Base-by-base conservation (phyloP, 2,113 vertebrate species). In the Drymodes brunneopygia region DNA sequence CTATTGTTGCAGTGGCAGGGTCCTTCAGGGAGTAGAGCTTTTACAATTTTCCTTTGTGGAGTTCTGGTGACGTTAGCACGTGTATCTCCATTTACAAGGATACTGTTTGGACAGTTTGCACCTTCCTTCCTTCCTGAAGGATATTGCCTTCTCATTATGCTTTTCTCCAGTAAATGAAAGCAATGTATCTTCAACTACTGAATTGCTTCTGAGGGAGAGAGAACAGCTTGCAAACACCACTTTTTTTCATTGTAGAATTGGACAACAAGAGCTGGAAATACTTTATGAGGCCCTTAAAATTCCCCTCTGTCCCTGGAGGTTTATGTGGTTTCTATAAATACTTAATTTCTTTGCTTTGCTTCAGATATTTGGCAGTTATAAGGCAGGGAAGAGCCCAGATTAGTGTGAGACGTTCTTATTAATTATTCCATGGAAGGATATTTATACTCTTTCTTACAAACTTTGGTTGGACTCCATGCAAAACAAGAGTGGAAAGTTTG, bases 321-420 rank as follows among this genome's bases (percentile, higher is more conserved):
- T 88, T 53, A 40, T 94, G 83, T 60, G 44, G 73, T 84, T 92
- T 95, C 87, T 86, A 88, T 93, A 93, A 95, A 95, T 96, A 92
- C 70, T 65, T 74, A 20, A 64, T 95, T 91, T 90, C 38, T 94
- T 94, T 84, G 67, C 10, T 8, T 94, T 86, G 48, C 64, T 90
- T 96, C 67, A 78, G 51, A 80, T 90, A 56, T 78, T 78, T 92
- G 71, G 85, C 81, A 92, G 75, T 86, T 83, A 78, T 60, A 79
- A 94, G 40, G 10, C 70, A 70, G 42, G 53, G 74, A 95, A 94
- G 79, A 92, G 65, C 62, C 58, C 71, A 88, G 40, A 93, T 90
- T 81, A 93, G 48, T 93, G 71, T 91, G 64, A 90, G 70, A 91
- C 28, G 8, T 93, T 94, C 71, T 93, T 74, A 86, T 84, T 90